phyloP scores from a whole-genome alignment of 2,888 invertebrate genomes.

The Tetrapedia diversipes region DNA sequence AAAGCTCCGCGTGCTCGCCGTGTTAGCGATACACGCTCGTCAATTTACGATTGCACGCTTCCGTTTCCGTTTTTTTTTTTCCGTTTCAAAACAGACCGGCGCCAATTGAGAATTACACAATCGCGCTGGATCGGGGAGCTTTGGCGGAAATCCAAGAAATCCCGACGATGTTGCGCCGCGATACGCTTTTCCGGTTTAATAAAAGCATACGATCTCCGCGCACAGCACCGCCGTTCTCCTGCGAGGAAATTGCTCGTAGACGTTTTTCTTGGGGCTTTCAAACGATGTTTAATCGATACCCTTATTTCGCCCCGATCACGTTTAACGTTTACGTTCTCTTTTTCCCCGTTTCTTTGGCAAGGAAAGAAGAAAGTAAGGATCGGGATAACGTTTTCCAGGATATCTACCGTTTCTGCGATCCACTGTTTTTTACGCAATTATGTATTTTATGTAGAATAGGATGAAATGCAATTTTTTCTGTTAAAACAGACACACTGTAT shows the following conservation, averaged over 20 bases:
- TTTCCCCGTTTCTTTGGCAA: no score
- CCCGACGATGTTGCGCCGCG: background rate
- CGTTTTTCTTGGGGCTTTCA: background rate
- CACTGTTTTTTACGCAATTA: no score
- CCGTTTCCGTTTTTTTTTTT: no score
- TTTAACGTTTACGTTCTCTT: no score
- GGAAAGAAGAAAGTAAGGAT: background rate
- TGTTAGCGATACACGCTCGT: no score
- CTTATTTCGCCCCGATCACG: background rate
- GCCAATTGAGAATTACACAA: constrained; percentile 9
- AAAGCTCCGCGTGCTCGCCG: no score
- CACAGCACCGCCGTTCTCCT: background rate
- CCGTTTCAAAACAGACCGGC: background rate
- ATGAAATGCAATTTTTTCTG: no score
- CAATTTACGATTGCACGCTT: constrained; percentile 44
- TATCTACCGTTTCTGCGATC: no score
- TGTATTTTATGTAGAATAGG: no score
- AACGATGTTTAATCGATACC: background rate
- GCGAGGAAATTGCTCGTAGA: background rate
- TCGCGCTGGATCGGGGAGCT: constrained; percentile 10
- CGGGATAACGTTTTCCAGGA: no score
- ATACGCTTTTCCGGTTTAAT: constrained; percentile 4
- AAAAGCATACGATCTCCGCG: background rate
- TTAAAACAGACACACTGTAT: no score
- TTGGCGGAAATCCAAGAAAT: background rate